Evolutionary conservation across 2,797 vertebrate species (phyloP).

Genomic region (Sebastes vulpes): DNA sequence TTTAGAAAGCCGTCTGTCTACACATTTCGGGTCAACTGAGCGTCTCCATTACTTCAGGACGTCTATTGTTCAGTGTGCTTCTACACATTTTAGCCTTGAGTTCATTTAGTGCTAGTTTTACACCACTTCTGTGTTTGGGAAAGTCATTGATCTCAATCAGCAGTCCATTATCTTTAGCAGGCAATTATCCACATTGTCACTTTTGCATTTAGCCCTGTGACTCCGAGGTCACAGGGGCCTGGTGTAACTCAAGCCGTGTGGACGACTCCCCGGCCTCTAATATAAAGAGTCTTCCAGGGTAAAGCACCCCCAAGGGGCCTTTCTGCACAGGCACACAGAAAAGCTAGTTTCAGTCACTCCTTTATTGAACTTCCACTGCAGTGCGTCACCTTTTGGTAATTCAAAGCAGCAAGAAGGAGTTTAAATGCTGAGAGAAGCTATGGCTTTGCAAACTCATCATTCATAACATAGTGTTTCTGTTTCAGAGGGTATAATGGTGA

Average conservation of each 20-base stretch:
- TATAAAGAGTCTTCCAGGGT: conserved; percentile 91
- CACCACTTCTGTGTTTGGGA: conserved; percentile 77
- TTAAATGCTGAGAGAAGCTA: conserved; percentile 71
- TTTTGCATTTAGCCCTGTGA: conserved; percentile 94
- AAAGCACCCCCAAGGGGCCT: conserved; percentile 92
- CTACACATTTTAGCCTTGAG: conserved; percentile 38
- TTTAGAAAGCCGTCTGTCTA: conserved; percentile 64
- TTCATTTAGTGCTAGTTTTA: conserved; percentile 52
- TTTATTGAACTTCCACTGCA: conserved; percentile 89
- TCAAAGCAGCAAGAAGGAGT: conserved; percentile 85
- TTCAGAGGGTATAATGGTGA: not conserved
- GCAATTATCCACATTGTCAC: conserved; percentile 98
- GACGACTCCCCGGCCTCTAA: conserved; percentile 91
- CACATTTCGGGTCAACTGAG: conserved; percentile 46
- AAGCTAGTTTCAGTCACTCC: conserved; percentile 88
- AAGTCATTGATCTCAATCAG: conserved; percentile 95
- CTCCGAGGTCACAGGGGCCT: conserved; percentile 89
- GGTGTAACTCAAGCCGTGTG: conserved; percentile 91
- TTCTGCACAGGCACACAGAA: conserved; percentile 87
- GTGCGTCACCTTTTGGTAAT: conserved; percentile 86
- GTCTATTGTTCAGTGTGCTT: conserved; percentile 39
- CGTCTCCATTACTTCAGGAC: conserved; percentile 34
- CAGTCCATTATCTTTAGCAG: conserved; percentile 94
- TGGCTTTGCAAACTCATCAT: not conserved
- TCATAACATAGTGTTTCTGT: not conserved